Base-by-base conservation (phyloP, 2,797 vertebrate species). In the Poeciliopsis infans region DNA sequence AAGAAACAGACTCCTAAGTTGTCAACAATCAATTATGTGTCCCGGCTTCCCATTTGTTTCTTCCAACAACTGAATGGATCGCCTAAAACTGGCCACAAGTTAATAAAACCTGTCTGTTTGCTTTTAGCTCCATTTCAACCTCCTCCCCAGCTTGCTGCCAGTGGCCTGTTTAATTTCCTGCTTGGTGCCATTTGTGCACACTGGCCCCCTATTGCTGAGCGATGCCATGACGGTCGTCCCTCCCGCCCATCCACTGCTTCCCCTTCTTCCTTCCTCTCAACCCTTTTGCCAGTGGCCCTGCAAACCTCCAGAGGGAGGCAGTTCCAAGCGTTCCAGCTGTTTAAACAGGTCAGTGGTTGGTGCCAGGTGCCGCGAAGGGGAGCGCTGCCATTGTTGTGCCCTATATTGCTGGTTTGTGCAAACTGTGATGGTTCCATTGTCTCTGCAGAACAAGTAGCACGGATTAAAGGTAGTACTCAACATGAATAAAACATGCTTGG, bases 311-410 rank as follows among this genome's bases (percentile, higher is more conserved):
- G 91, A 93, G 92, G 85, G 82, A 69, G 78, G 74, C 78, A 41
- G 82, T 87, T 91, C 89, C 91, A 93, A 92, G 39, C 77, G 79
- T 87, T 91, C 89, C 93, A 95, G 94, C 91, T 95, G 93, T 93
- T 95, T 90, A 94, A 93, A 94, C 94, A 94, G 93, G 93, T 93
- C 92, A 93, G 84, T 41, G 80, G 79, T 85, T 69, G 84, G 83
- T 75, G 77, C 6, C 8, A 31, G 80, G 87, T 79, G 90, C 87
- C 85, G 85, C 84, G 74, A 53, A 83, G 86, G 80, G 76, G 80
- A 51, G 79, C 80, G 79, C 57, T 85, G 86, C 84, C 86, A 91
- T 91, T 76, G 84, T 83, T 77, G 79, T 89, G 92, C 51, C 84
- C 91, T 88, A 90, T 81, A 93, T 92, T 66, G 25, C 81, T 53